phyloP scores from a whole-genome alignment of 2,888 invertebrate genomes.

The Eupelmus urozonus region DNA sequence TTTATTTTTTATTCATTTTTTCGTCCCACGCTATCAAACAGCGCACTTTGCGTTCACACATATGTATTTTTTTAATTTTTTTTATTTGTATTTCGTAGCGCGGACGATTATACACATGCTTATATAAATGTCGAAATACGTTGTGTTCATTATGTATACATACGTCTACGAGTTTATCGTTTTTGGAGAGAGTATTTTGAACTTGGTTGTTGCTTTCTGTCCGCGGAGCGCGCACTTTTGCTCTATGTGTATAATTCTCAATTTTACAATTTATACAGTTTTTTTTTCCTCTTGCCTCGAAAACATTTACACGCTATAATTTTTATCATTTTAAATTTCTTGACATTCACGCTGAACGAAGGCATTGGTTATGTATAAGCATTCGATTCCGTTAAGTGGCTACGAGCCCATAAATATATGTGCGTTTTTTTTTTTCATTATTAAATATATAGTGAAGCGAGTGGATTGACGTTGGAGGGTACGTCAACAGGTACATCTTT shows the following conservation, averaged over 20 bases:
- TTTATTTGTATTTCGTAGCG: conserved; percentile 1
- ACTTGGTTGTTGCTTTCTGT: conserved; percentile 30
- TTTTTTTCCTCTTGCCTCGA: conserved; percentile 7
- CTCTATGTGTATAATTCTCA: too few relatives aligned
- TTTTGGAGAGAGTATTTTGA: conserved; percentile 55
- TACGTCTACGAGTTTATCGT: conserved; percentile 39
- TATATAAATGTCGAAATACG: conserved; percentile 40
- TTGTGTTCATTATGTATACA: too few relatives aligned
- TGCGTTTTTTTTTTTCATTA: conserved; percentile 24
- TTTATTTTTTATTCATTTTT: not conserved
- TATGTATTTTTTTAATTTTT: not conserved
- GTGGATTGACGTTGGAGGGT: not conserved
- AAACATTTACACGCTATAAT: conserved; percentile 6
- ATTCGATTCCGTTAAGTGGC: conserved; percentile 43
- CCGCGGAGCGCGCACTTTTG: conserved; percentile 40
- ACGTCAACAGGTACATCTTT: conserved; percentile 31
- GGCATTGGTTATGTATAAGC: conserved; percentile 40
- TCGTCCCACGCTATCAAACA: not conserved
- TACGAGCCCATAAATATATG: conserved; percentile 53
- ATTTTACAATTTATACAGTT: conserved; percentile 56
- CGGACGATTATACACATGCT: conserved; percentile 15
- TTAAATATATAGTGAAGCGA: conserved; percentile 9
- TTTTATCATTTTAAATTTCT: conserved; percentile 24
- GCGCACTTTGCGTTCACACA: not conserved
- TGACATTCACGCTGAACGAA: conserved; percentile 59